Evolutionary conservation across 2,888 invertebrate genomes (phyloP).

Genomic region (Ectemnius cavifrons): DNA sequence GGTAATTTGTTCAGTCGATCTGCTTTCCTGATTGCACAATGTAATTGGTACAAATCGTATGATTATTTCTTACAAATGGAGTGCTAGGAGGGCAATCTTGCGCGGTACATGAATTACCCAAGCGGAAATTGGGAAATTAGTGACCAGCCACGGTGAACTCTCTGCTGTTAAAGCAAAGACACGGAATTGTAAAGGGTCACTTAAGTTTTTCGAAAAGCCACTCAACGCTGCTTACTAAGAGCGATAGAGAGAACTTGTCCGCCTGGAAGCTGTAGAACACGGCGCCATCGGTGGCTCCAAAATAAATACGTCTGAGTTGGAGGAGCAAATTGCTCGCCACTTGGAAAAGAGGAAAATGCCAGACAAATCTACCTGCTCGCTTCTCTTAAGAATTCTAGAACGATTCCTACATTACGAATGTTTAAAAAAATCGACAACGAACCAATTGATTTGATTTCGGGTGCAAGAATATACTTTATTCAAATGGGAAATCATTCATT

Average conservation of each 20-base stretch:
- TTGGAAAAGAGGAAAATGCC: too few species aligned
- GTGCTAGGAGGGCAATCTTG: neutral
- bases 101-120: slow-evolving; percentile 23
- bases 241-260: neutral
- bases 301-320: neutral
- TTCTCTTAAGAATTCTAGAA: too few species aligned
- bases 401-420: too few species aligned
- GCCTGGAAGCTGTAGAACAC: neutral
- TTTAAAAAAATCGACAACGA: too few species aligned
- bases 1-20: neutral
- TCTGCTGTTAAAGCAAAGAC: neutral
- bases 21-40: slow-evolving; percentile 23
- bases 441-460: too few species aligned
- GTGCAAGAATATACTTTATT: too few species aligned
- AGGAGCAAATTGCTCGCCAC: neutral
- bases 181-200: neutral
- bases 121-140: slow-evolving; percentile 44
- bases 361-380: too few species aligned
- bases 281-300: neutral
- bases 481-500: too few species aligned
- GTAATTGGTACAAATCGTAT: slow-evolving; percentile 17
- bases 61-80: slow-evolving; percentile 36
- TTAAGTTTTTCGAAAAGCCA: slow-evolving; percentile 2
- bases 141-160: slow-evolving; percentile 5
- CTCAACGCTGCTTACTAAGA: neutral